phyloP scores from a whole-genome alignment of 2,797 vertebrate genomes.

The Peromyscus attwateri region DNA sequence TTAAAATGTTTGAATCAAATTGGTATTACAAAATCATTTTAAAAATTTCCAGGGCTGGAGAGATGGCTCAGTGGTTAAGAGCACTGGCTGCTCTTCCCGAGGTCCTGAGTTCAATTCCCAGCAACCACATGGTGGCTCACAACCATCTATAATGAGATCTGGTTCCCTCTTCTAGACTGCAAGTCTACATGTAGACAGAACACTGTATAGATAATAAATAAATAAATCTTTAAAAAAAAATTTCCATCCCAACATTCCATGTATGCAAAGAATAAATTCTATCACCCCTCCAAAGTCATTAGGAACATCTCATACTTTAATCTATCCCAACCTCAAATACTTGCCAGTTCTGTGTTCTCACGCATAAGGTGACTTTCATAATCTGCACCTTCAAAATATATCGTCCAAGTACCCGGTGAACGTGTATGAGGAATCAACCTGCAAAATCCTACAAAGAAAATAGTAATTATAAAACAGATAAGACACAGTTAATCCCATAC shows the following conservation, averaged over 20 bases:
- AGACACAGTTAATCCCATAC: rapidly evolving
- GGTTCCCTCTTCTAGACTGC: too few species aligned
- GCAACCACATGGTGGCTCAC: too few species aligned
- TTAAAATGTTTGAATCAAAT: conserved; percentile 2
- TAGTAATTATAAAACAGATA: background rate
- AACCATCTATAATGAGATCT: too few species aligned
- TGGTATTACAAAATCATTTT: background rate
- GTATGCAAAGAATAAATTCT: background rate
- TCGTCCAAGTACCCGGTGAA: conserved; percentile 97
- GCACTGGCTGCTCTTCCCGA: too few species aligned
- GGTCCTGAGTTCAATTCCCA: too few species aligned
- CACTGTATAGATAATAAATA: too few species aligned
- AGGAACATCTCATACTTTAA: background rate
- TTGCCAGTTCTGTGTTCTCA: conserved; percentile 94
- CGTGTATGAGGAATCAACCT: conserved; percentile 93
- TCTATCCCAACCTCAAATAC: conserved; percentile 61
- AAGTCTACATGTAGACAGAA: too few species aligned
- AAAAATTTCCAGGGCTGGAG: background rate
- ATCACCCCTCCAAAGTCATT: too few species aligned
- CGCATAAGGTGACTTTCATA: conserved; percentile 94
- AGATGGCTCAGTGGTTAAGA: too few species aligned
- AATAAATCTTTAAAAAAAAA: background rate
- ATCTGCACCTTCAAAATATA: conserved; percentile 97
- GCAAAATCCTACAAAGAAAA: conserved; percentile 92
- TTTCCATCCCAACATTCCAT: background rate